Conservation (phyloP, 2,797 vertebrate species). For the Lutjanus argentimaculatus region DNA sequence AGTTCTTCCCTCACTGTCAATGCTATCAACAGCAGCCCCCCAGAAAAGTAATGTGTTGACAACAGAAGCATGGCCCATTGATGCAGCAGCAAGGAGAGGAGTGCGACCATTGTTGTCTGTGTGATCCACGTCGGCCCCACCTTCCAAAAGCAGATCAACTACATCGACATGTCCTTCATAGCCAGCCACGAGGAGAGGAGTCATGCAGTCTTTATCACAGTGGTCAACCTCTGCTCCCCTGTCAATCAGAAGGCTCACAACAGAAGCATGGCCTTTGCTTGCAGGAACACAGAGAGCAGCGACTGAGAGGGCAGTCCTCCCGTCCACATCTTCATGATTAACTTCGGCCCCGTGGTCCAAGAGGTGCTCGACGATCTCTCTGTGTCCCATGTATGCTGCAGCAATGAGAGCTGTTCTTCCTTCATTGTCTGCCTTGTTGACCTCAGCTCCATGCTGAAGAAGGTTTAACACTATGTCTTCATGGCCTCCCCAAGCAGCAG, state of each 20-base stretch:
- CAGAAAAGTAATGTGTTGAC: constrained; percentile 97
- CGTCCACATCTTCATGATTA: constrained; percentile 97
- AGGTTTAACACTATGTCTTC: constrained; percentile 98
- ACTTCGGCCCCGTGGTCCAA: constrained; percentile 96
- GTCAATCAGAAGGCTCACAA: constrained; percentile 96
- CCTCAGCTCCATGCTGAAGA: constrained; percentile 96
- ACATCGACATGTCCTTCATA: constrained; percentile 99
- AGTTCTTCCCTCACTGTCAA: constrained; percentile 97
- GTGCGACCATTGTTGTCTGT: constrained; percentile 98
- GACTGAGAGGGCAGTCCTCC: constrained; percentile 95
- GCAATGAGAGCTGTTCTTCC: constrained; percentile 97
- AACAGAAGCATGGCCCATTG: constrained; percentile 97
- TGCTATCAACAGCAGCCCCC: constrained; percentile 98
- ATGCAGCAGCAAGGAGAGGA: constrained; percentile 96
- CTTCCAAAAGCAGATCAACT: constrained; percentile 96
- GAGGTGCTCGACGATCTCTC: constrained; percentile 97
- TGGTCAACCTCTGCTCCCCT: constrained; percentile 97
- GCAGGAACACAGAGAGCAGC: constrained; percentile 97
- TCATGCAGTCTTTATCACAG: constrained; percentile 99
- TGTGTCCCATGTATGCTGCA: constrained; percentile 98
- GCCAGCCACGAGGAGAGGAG: constrained; percentile 96
- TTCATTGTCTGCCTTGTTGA: constrained; percentile 98
- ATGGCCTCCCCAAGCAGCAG: constrained; percentile 98
- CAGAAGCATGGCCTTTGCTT: constrained; percentile 96
- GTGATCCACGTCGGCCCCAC: constrained; percentile 97